Percentiles rank a stretch among this genome's conserved stretches.
Evolutionary conservation across 2,113 vertebrate species (phyloP).

Genomic region (Ctenodactylus gundi): DNA sequence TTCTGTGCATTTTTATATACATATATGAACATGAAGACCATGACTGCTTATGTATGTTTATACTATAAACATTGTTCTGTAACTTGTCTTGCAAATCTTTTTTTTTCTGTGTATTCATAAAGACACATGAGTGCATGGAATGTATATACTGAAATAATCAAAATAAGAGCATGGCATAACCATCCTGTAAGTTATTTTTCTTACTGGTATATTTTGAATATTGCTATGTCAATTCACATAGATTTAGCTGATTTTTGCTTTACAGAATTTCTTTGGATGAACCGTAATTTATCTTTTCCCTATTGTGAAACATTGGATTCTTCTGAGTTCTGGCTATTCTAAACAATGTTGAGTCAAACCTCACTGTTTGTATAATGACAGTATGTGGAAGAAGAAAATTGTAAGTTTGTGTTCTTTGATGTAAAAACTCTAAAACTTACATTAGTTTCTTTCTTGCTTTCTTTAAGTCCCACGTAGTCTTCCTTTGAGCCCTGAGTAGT

Average conservation of each 20-base stretch:
- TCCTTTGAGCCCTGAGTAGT: neutral
- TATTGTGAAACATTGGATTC: neutral
- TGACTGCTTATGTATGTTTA: neutral
- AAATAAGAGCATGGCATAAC: neutral
- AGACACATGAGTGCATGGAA: neutral
- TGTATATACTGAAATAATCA: neutral
- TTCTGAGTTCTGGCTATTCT: constrained; percentile 24
- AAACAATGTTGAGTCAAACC: neutral
- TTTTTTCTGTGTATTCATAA: neutral
- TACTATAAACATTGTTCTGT: neutral
- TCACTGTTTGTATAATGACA: neutral
- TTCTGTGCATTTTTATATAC: neutral
- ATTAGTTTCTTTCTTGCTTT: neutral
- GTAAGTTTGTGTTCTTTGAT: neutral
- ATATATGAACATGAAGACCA: neutral
- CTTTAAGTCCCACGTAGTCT: neutral
- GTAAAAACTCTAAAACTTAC: neutral
- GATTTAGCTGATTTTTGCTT: constrained; percentile 6
- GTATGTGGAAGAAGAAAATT: neutral
- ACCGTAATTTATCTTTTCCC: neutral
- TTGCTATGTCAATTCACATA: constrained; percentile 21
- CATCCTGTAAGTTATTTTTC: constrained; percentile 1
- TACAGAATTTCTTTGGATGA: neutral
- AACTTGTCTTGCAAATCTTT: neutral
- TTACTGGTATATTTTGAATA: neutral